Conservation (phyloP, 2,888 invertebrate species). For the Xestia c-nigrum region DNA sequence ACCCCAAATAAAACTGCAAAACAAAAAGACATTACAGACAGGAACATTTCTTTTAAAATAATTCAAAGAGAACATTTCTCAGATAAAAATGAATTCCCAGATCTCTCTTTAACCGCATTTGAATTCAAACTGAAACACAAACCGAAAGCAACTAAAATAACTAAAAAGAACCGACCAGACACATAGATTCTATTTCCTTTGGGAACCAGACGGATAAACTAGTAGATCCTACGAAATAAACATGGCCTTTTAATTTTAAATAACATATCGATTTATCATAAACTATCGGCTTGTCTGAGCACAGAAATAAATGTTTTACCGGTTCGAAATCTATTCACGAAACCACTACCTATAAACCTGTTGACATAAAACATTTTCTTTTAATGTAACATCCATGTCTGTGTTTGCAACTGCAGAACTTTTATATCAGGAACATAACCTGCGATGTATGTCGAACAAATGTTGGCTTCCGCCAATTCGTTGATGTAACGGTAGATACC, state of each 20-base stretch:
- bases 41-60: conserved; percentile 1
- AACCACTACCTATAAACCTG: conserved; percentile 11
- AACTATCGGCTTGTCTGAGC: conserved; percentile 49
- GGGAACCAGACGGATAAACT: conserved; percentile 31
- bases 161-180: conserved; percentile 42
- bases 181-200: conserved; percentile 47
- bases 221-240: conserved; percentile 39
- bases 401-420: conserved; percentile 34
- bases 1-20: background rate
- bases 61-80: conserved; percentile 32
- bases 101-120: conserved; percentile 18
- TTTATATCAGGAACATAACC: conserved; percentile 18
- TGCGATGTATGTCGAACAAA: conserved; percentile 54
- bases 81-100: conserved; percentile 12
- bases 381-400: conserved; percentile 49
- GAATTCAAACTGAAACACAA: conserved; percentile 30
- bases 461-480: conserved; percentile 26
- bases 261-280: conserved; percentile 57
- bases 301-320: conserved; percentile 44
- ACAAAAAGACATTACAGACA: background rate
- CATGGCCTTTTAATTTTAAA: conserved; percentile 56
- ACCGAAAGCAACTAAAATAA: conserved; percentile 36
- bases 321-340: conserved; percentile 47
- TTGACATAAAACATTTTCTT: background rate
- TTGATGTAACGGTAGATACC: conserved; percentile 19